Percentiles rank a stretch among this genome's conserved stretches.
Conservation (phyloP, 2,888 invertebrate genomes). For the Oligia strigilis region DNA sequence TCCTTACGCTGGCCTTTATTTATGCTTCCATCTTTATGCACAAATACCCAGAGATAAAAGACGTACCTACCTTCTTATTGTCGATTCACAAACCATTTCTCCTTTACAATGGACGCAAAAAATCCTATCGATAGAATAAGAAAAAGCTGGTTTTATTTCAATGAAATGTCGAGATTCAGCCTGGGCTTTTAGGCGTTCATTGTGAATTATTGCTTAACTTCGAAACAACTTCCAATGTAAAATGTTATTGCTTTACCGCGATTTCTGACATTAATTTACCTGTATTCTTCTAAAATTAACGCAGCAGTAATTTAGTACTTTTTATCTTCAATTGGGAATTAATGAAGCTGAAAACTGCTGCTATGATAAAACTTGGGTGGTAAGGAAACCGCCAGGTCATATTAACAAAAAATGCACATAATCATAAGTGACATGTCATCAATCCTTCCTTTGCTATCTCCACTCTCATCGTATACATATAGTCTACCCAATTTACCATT, state of each 20-base stretch:
- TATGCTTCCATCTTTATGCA: conserved; percentile 66
- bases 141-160: conserved; percentile 69
- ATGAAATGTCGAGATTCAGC: conserved; percentile 67
- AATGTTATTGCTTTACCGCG: conserved; percentile 51
- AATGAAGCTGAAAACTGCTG: background rate
- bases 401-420: background rate
- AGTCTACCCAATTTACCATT: background rate
- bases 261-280: conserved; percentile 43
- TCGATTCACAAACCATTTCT: conserved; percentile 76
- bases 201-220: conserved; percentile 62
- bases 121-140: conserved; percentile 65
- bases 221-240: conserved; percentile 47
- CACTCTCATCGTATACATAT: conserved; percentile 2
- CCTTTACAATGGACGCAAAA: conserved; percentile 71
- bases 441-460: background rate
- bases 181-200: conserved; percentile 58
- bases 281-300: background rate
- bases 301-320: background rate
- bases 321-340: background rate
- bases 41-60: conserved; percentile 74
- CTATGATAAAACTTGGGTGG: background rate
- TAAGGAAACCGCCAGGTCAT: background rate
- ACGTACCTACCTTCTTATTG: conserved; percentile 73
- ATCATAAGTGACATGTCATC: background rate
- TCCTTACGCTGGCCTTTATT: conserved; percentile 49